These are phyloP conservation scores for Hofmannophila pseudospretella DNA, from an alignment of 2,888 invertebrate species.

Conservation along the genomic window DNA sequence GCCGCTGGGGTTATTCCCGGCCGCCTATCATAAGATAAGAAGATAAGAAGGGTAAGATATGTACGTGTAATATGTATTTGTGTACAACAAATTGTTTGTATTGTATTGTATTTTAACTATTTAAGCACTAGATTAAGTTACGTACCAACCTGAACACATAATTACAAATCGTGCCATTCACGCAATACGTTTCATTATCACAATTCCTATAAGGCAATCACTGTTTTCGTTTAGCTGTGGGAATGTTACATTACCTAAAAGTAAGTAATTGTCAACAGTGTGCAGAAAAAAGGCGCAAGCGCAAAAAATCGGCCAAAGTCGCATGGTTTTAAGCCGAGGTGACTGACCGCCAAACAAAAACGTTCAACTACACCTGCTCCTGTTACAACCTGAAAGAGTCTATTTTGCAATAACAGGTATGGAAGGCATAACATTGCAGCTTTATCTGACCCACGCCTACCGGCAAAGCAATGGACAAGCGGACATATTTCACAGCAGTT, in stretches of 20 bases:
- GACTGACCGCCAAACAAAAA: conserved; percentile 39
- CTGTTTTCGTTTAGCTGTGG: conserved; percentile 30
- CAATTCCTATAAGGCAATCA: conserved; percentile 28
- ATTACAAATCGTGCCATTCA: too few species aligned
- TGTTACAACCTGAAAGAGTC: conserved; percentile 35
- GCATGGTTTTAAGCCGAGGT: conserved; percentile 49
- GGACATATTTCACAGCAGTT: conserved; percentile 67
- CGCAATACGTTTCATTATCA: too few species aligned
- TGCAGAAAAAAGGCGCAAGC: conserved; percentile 29
- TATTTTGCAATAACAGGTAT: conserved; percentile 38
- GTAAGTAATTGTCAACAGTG: conserved; percentile 50
- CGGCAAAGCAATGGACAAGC: conserved; percentile 56
- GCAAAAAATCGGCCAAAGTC: conserved; percentile 42
- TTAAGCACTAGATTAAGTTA: too few species aligned
- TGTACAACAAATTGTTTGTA: too few species aligned
- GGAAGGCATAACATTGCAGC: conserved; percentile 45
- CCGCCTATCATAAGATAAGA: too few species aligned
- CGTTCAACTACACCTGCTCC: conserved; percentile 28
- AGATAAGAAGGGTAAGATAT: too few species aligned
- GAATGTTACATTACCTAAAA: too few species aligned
- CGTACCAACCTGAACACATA: too few species aligned
- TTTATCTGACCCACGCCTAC: conserved; percentile 72
- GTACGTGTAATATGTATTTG: too few species aligned
- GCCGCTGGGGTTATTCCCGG: too few species aligned
- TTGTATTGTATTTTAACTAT: too few species aligned